These are phyloP conservation scores for Tetramorium simillimum DNA, from an alignment of 1,140 invertebrate genomes.

Conservation along the genomic window DNA sequence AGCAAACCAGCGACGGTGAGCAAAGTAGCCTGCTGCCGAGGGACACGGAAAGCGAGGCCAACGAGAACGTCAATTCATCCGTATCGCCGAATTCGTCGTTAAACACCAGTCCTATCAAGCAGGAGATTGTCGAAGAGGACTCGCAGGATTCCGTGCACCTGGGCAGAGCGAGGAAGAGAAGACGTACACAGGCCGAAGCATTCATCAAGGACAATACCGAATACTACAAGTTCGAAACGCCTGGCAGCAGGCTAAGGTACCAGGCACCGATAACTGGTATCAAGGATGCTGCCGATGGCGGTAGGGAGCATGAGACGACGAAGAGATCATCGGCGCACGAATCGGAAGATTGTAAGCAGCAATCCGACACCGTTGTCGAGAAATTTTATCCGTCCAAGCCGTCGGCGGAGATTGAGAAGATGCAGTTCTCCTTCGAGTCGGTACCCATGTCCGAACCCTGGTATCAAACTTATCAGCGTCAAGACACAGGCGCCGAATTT, in stretches of 20 bases:
- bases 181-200: constrained; percentile 87
- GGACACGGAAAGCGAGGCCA: constrained; percentile 83
- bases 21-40: constrained; percentile 82
- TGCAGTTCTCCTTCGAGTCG: constrained; percentile 91
- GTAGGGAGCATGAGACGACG: constrained; percentile 8
- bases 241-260: constrained; percentile 86
- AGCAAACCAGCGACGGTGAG: constrained; percentile 84
- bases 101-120: constrained; percentile 65
- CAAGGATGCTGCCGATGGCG: constrained; percentile 58
- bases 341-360: constrained; percentile 50
- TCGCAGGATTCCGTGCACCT: constrained; percentile 77
- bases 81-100: constrained; percentile 71
- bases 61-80: constrained; percentile 59
- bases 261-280: constrained; percentile 80
- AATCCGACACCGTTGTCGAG: constrained; percentile 66
- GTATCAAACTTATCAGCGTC: constrained; percentile 91
- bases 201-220: constrained; percentile 87
- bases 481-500: constrained; percentile 89
- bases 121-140: constrained; percentile 79
- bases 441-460: constrained; percentile 90
- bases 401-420: constrained; percentile 87
- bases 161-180: constrained; percentile 81
- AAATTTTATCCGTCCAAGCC: constrained; percentile 84
- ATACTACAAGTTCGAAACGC: constrained; percentile 88
- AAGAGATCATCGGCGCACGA: constrained; percentile 67